Evolutionary conservation across 2,797 vertebrate genomes (phyloP).

Genomic region (Smutsia gigantea): DNA sequence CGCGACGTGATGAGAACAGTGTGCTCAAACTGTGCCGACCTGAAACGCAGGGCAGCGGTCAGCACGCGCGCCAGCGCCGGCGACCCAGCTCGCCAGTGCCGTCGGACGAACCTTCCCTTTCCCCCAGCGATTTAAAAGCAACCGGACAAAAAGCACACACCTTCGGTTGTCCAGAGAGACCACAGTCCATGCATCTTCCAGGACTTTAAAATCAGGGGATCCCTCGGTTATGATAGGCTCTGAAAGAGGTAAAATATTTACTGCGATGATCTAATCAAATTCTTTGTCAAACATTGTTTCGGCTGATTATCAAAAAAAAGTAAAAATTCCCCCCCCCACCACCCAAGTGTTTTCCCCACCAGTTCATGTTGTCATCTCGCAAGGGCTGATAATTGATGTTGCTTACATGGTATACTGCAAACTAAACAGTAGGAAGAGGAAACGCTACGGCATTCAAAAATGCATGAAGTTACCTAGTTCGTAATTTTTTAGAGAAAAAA

Average conservation of each 20-base stretch:
- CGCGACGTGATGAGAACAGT: slow-evolving; percentile 93
- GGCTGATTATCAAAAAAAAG: slow-evolving; percentile 48
- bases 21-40: slow-evolving; percentile 94
- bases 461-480: slow-evolving; percentile 79
- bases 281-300: slow-evolving; percentile 74
- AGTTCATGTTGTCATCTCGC: slow-evolving; percentile 71
- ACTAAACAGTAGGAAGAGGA: slow-evolving; percentile 77
- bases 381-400: slow-evolving; percentile 70
- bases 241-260: slow-evolving; percentile 82
- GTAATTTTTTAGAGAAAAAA: slow-evolving; percentile 81
- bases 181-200: slow-evolving; percentile 96
- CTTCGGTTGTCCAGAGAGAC: slow-evolving; percentile 95
- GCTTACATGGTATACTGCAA: slow-evolving; percentile 61
- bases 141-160: slow-evolving; percentile 82
- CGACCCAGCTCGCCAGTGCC: neutral
- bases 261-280: slow-evolving; percentile 68
- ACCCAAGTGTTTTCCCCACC: slow-evolving; percentile 30
- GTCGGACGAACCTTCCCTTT: neutral
- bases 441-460: slow-evolving; percentile 68
- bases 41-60: slow-evolving; percentile 85
- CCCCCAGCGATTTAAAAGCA: neutral
- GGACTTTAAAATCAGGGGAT: slow-evolving; percentile 91
- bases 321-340: neutral
- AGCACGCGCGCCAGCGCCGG: neutral
- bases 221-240: slow-evolving; percentile 98